These are phyloP conservation scores for Carlito syrichta DNA, from an alignment of 2,113 vertebrate species.

Conservation along the genomic window DNA sequence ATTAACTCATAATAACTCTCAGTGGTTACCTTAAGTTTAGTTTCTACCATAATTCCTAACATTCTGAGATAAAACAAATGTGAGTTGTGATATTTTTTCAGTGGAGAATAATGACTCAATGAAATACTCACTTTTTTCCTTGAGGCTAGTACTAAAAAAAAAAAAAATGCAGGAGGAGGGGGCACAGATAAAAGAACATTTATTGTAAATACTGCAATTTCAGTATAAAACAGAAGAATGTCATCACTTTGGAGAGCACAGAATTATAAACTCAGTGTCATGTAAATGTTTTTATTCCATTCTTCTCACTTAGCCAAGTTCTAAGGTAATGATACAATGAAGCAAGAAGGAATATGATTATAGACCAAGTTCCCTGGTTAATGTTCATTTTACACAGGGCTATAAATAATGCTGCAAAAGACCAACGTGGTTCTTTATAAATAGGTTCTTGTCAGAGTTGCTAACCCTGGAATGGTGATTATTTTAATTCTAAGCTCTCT, in stretches of 20 bases:
- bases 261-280: slow-evolving; percentile 14
- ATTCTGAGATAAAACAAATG: slow-evolving; percentile 30
- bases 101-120: background rate
- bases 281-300: slow-evolving; percentile 35
- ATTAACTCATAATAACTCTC: background rate
- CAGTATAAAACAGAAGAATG: slow-evolving; percentile 8
- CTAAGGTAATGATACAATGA: slow-evolving; percentile 18
- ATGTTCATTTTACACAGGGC: slow-evolving; percentile 36
- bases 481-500: slow-evolving; percentile 42
- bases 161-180: background rate
- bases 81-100: background rate
- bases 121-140: background rate
- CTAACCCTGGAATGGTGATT: slow-evolving; percentile 33
- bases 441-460: slow-evolving; percentile 17
- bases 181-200: background rate
- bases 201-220: slow-evolving; percentile 16
- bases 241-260: slow-evolving; percentile 4
- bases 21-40: background rate
- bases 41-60: slow-evolving; percentile 27
- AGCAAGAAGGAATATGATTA: slow-evolving; percentile 29
- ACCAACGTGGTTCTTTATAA: slow-evolving; percentile 21
- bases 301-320: background rate
- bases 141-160: background rate
- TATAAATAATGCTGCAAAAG: slow-evolving; percentile 45
- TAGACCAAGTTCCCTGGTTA: background rate